These are phyloP conservation scores for Pseudochromis fuscus DNA, from an alignment of 2,797 vertebrate species.

Conservation along the genomic window DNA sequence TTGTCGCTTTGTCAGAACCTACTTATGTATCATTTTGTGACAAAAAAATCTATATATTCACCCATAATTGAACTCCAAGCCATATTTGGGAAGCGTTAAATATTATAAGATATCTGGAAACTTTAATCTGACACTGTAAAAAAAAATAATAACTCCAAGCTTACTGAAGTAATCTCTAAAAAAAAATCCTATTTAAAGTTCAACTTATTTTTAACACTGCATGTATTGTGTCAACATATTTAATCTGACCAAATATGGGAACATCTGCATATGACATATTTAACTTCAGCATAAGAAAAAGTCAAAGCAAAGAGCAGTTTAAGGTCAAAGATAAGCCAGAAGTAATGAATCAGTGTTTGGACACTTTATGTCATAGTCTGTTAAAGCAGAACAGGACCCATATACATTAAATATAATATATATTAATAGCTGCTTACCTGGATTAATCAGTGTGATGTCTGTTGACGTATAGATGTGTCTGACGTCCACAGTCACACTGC, in stretches of 20 bases:
- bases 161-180: neutral
- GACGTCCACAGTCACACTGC: neutral
- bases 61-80: no score
- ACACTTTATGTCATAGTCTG: neutral
- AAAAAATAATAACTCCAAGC: no score
- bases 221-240: neutral
- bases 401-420: slow-evolving; percentile 1
- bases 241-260: neutral
- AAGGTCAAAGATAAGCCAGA: neutral
- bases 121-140: slow-evolving; percentile 2
- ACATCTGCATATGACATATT: neutral
- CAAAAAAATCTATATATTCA: neutral
- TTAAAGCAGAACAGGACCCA: no score
- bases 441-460: neutral
- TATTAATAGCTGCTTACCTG: slow-evolving; percentile 3
- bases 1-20: neutral
- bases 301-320: neutral
- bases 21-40: neutral
- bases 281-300: neutral
- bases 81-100: no score
- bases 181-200: neutral
- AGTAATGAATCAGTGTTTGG: slow-evolving; percentile 5
- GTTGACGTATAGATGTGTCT: neutral
- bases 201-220: neutral
- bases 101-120: no score